Percentiles rank a stretch among this genome's conserved stretches.
phyloP scores from a whole-genome alignment of 2,113 vertebrate genomes.

The Elachura formosa region DNA sequence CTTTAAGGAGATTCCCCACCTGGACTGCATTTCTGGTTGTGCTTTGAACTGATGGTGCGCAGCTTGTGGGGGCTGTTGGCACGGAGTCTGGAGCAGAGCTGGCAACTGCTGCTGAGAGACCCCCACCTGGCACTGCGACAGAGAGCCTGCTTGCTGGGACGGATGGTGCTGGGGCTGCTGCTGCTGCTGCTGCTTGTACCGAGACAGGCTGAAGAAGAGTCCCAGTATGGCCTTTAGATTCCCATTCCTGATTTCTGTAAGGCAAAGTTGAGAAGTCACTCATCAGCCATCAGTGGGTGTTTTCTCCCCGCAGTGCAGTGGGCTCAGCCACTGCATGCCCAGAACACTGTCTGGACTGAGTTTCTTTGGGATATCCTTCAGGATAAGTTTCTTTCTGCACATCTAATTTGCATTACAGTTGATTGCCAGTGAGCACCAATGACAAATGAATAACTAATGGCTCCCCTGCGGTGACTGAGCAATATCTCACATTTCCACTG shows the following conservation, averaged over 20 bases:
- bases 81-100: slow-evolving; percentile 60
- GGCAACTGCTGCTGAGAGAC: slow-evolving; percentile 54
- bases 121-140: slow-evolving; percentile 67
- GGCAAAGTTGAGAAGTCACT: slow-evolving; percentile 31
- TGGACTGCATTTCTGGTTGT: slow-evolving; percentile 96
- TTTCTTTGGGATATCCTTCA: not conserved
- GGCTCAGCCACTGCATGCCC: not conserved
- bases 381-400: not conserved
- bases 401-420: not conserved
- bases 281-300: not conserved
- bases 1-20: slow-evolving; percentile 68
- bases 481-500: not conserved
- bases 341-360: accelerated
- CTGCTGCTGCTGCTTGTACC: slow-evolving; percentile 94
- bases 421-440: not conserved
- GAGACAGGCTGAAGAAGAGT: slow-evolving; percentile 96
- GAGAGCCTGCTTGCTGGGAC: slow-evolving; percentile 50
- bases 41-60: slow-evolving; percentile 74
- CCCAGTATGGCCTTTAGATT: slow-evolving; percentile 98
- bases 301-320: not conserved
- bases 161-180: slow-evolving; percentile 78
- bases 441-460: not conserved
- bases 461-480: not conserved
- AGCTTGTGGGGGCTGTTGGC: slow-evolving; percentile 72
- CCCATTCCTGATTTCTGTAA: slow-evolving; percentile 96